Evolutionary conservation across 2,113 vertebrate genomes (phyloP), one percentile per base, ranked within the genome.

Genomic region (Petrocephalus microphthalmus): DNA sequence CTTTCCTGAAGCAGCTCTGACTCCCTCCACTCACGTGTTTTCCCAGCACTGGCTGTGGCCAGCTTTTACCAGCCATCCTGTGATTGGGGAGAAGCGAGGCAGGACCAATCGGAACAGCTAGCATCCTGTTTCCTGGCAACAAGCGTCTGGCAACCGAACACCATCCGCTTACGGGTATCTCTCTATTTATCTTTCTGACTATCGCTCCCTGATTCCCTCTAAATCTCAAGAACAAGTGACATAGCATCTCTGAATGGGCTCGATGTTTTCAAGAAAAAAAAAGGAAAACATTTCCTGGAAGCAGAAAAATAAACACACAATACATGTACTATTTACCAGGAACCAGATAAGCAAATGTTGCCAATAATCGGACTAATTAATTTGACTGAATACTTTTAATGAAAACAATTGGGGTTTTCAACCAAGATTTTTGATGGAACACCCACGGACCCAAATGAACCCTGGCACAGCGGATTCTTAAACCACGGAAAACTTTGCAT

Each of bases 1-100:
- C 15, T 29, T 84, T 90, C 90, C 60, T 90, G 87, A 88, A 84
- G 88, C 67, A 6, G 37, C 22, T 37, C 67, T 33, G 15, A 37
- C 89, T 64, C 19, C 67, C 87, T 47, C 86, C 84, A 91, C 88
- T 94, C 89, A 93, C 88, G 90, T 29, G 0, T 87, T 91, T 95
- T 94, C 94, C 93, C 92, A 90, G 94, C 93, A 95, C 19, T 52
- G 19, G 52, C 84, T 52, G 25, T 33, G 88, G 84, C 88, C 20
- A 49, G 87, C 47, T 33, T 22, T 82, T 88, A 81, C 87, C 71
- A 82, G 87, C 74, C 74, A 29, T 81, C 67, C 90, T 91, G 89
- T 90, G 91, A 91, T 91, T 90, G 71, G 51, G 20, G 67, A 64
- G 71, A 88, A 88, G 10, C 13, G 71, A 88, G 71, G 87, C 87